A percentile compares a stretch with the other conserved stretches of the same genome.
Evolutionary conservation across 1,140 invertebrate species (phyloP).

Genomic region (Apis dorsata): DNA sequence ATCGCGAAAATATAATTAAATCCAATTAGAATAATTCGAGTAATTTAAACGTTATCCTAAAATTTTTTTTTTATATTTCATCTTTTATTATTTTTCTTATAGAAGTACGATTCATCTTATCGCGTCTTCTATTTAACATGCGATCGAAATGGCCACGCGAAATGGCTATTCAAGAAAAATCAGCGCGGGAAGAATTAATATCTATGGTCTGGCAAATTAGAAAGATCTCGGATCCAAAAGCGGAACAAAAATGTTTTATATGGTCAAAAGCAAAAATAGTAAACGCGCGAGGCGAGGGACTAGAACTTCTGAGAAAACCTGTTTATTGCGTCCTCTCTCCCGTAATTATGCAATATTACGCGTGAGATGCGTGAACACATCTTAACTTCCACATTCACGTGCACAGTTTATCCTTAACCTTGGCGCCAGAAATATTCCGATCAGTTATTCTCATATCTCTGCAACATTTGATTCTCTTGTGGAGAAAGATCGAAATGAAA

Average conservation of each 20-base stretch:
- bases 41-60: too few species aligned
- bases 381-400: conserved; percentile 41
- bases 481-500: too few species aligned
- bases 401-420: conserved; percentile 43
- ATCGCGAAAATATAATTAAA: too few species aligned
- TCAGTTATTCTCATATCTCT: not conserved
- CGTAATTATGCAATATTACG: conserved; percentile 40
- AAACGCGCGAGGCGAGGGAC: not conserved
- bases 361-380: conserved; percentile 29
- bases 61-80: too few species aligned
- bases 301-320: not conserved
- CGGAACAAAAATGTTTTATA: not conserved
- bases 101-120: too few species aligned
- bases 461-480: too few species aligned
- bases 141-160: too few species aligned
- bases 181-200: not conserved
- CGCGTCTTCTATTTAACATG: too few species aligned
- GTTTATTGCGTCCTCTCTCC: conserved; percentile 4
- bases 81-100: too few species aligned
- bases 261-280: not conserved
- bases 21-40: too few species aligned
- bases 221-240: not conserved
- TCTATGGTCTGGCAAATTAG: not conserved
- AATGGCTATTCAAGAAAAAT: not conserved
- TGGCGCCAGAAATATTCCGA: not conserved